phyloP scores from a whole-genome alignment of 2,888 invertebrate species.

The Ectobius pallidus region DNA sequence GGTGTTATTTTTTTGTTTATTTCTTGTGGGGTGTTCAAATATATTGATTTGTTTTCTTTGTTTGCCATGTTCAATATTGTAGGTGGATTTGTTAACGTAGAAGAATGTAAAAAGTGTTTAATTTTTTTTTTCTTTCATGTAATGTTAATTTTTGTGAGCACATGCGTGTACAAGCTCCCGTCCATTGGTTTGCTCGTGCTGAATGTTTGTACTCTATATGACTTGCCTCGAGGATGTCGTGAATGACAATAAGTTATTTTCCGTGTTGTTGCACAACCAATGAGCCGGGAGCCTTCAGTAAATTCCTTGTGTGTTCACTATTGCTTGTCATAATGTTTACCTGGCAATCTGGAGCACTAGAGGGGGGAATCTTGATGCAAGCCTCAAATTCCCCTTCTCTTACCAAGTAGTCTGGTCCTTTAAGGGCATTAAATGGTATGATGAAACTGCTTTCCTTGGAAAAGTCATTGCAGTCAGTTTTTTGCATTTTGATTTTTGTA shows the following conservation, averaged over 20 bases:
- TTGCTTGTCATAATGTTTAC: neutral
- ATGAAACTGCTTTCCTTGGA: neutral
- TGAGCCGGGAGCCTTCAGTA: neutral
- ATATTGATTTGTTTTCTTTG: conserved; percentile 26
- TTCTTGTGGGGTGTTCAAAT: conserved; percentile 34
- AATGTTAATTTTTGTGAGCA: conserved; percentile 28
- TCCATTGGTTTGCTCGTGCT: conserved; percentile 12
- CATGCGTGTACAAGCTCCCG: conserved; percentile 13
- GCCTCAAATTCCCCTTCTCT: neutral
- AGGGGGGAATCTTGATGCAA: neutral
- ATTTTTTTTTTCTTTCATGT: conserved; percentile 30
- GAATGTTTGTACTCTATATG: conserved; percentile 15
- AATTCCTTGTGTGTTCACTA: conserved; percentile 22
- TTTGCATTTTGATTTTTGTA: neutral
- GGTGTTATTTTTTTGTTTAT: conserved; percentile 31
- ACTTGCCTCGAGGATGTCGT: conserved; percentile 21
- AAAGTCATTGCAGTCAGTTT: neutral
- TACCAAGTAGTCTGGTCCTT: neutral
- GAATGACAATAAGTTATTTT: conserved; percentile 37
- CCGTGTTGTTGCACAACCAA: conserved; percentile 14
- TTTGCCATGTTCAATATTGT: conserved; percentile 34
- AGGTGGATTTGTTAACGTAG: conserved; percentile 35
- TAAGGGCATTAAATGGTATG: conserved; percentile 6
- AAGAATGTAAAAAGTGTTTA: conserved; percentile 23
- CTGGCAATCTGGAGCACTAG: neutral